Conservation (phyloP, 2,888 invertebrate species). For the Drosophila ezoana region DNA sequence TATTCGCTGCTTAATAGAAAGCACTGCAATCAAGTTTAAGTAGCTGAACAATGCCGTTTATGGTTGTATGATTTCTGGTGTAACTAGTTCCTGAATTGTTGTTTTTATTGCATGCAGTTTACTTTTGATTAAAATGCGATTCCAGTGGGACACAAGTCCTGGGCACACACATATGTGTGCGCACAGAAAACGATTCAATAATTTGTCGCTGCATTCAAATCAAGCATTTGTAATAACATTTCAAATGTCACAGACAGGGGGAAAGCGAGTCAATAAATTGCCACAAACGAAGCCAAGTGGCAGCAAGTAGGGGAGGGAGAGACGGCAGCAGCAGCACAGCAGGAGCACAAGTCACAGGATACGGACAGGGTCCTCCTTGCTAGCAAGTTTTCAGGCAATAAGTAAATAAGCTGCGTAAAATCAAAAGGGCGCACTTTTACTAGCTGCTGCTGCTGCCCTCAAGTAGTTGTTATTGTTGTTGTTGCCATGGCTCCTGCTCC, state of each 20-base stretch:
- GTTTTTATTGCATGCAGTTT: background rate
- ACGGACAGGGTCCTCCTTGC: conserved; percentile 20
- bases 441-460: conserved; percentile 27
- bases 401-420: conserved; percentile 78
- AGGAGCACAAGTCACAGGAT: conserved; percentile 3
- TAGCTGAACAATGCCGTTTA: conserved; percentile 10
- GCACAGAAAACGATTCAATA: conserved; percentile 44
- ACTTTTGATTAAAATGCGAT: conserved; percentile 3
- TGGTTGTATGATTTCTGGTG: conserved; percentile 5
- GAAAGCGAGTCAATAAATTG: conserved; percentile 74
- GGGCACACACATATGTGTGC: conserved; percentile 1
- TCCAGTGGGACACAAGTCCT: background rate
- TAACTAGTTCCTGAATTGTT: conserved; percentile 10
- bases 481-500: conserved; percentile 26
- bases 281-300: conserved; percentile 45
- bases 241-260: conserved; percentile 58
- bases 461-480: conserved; percentile 29
- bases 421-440: conserved; percentile 67
- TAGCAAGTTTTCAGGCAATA: conserved; percentile 69
- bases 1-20: background rate
- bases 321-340: too few relatives aligned
- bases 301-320: too few relatives aligned
- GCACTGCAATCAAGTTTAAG: conserved; percentile 13
- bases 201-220: conserved; percentile 76
- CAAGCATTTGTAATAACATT: conserved; percentile 71